Evolutionary conservation across 2,888 invertebrate genomes (phyloP).

Genomic region (Panopea generosa): DNA sequence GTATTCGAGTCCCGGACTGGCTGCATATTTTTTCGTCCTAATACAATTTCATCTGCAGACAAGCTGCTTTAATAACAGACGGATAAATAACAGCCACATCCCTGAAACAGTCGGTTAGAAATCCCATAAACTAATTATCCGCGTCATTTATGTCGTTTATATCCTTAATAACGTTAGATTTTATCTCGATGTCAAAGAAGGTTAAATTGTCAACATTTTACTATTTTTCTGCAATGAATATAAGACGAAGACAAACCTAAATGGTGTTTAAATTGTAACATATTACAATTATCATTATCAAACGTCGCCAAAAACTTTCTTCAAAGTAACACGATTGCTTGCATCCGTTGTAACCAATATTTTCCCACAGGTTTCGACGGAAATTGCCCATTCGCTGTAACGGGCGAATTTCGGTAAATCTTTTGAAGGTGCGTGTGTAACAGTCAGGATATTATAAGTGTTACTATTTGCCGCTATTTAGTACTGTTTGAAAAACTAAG

Average conservation of each 20-base stretch:
- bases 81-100: too few relatives aligned
- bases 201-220: neutral
- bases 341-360: neutral
- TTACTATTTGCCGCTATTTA: constrained; percentile 10
- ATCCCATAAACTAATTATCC: constrained; percentile 55
- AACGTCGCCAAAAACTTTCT: constrained; percentile 29
- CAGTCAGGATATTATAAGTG: neutral
- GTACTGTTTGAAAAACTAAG: neutral
- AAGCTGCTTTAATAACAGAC: too few relatives aligned
- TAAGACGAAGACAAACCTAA: constrained; percentile 28
- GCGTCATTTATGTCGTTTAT: constrained; percentile 49
- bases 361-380: constrained; percentile 11
- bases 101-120: too few relatives aligned
- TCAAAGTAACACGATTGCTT: constrained; percentile 9
- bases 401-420: neutral
- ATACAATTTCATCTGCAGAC: too few relatives aligned
- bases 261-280: constrained; percentile 23
- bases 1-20: too few relatives aligned
- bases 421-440: neutral
- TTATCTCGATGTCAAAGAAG: constrained; percentile 40
- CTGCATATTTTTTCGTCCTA: too few relatives aligned
- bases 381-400: neutral
- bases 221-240: constrained; percentile 26
- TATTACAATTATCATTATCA: constrained; percentile 33
- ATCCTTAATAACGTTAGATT: constrained; percentile 41